Percentiles rank a stretch among this genome's conserved stretches.
Evolutionary conservation across 2,888 invertebrate species (phyloP).

Genomic region (Merodon equestris): DNA sequence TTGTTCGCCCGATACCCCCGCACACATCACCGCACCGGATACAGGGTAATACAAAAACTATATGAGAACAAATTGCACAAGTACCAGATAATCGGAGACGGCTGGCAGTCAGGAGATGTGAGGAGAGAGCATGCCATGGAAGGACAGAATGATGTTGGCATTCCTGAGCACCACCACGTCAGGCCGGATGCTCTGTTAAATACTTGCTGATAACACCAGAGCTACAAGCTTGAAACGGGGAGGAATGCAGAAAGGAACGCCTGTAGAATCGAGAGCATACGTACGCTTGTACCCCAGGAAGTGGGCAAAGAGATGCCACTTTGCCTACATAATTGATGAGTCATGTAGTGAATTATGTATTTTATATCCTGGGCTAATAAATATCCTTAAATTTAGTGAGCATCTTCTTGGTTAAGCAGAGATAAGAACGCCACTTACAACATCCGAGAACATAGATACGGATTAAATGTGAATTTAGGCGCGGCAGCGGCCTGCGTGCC

Average conservation of each 20-base stretch:
- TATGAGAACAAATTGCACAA: too few species aligned
- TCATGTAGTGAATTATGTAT: slow-evolving; percentile 66
- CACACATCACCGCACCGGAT: too few species aligned
- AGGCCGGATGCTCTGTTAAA: slow-evolving; percentile 60
- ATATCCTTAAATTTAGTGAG: slow-evolving; percentile 63
- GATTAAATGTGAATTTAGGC: slow-evolving; percentile 51
- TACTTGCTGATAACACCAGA: slow-evolving; percentile 45
- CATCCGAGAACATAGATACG: slow-evolving; percentile 51
- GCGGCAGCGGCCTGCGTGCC: slow-evolving; percentile 1
- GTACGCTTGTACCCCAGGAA: slow-evolving; percentile 23
- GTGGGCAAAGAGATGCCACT: slow-evolving; percentile 56
- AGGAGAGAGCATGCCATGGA: too few species aligned
- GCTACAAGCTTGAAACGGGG: not conserved
- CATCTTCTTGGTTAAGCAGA: slow-evolving; percentile 46
- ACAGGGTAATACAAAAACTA: too few species aligned
- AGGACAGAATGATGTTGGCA: not conserved
- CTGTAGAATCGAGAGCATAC: slow-evolving; percentile 8
- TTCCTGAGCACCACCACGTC: slow-evolving; percentile 16
- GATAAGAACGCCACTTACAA: slow-evolving; percentile 59
- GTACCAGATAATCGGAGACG: too few species aligned
- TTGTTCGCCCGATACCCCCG: slow-evolving; percentile 35
- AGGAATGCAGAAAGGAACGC: slow-evolving; percentile 5
- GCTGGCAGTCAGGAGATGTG: too few species aligned
- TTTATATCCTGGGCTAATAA: slow-evolving; percentile 61
- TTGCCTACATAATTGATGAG: slow-evolving; percentile 67